phyloP scores from a whole-genome alignment of 2,113 vertebrate genomes.

The Hemiscyllium ocellatum region DNA sequence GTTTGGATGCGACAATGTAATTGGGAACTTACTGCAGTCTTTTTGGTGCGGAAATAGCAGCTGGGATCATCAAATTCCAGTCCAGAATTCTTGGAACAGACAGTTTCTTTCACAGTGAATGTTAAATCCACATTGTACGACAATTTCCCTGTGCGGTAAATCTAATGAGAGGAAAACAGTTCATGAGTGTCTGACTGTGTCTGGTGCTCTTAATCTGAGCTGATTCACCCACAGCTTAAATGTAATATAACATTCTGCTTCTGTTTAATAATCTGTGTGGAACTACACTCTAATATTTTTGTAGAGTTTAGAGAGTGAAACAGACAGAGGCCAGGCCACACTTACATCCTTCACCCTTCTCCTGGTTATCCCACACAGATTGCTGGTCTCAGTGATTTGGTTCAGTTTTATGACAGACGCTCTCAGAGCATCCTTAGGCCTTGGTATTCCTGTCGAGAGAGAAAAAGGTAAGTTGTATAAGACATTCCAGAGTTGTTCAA shows the following conservation, averaged over 20 bases:
- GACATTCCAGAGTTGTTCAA: neutral
- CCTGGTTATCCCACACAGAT: neutral
- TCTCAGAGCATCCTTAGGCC: neutral
- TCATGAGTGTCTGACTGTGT: neutral
- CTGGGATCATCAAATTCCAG: constrained; percentile 5
- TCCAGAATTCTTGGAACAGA: constrained; percentile 14
- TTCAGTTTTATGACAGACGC: neutral
- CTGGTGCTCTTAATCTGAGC: neutral
- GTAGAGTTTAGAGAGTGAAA: neutral
- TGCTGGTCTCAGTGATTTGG: neutral
- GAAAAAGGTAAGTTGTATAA: neutral
- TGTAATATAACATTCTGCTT: too few species aligned
- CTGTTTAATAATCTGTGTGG: neutral
- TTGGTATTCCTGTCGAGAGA: neutral
- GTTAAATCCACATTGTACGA: constrained; percentile 24
- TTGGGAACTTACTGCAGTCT: neutral
- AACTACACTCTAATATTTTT: neutral
- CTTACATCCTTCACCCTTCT: constrained; percentile 32
- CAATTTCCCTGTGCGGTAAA: constrained; percentile 24
- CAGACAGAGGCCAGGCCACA: neutral
- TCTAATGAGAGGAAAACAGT: neutral
- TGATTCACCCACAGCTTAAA: too few species aligned
- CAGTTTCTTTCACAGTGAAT: constrained; percentile 26
- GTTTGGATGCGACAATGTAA: neutral
- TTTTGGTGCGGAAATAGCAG: neutral